phyloP scores from a whole-genome alignment of 2,888 invertebrate species.

The Pseudococcus viburni region DNA sequence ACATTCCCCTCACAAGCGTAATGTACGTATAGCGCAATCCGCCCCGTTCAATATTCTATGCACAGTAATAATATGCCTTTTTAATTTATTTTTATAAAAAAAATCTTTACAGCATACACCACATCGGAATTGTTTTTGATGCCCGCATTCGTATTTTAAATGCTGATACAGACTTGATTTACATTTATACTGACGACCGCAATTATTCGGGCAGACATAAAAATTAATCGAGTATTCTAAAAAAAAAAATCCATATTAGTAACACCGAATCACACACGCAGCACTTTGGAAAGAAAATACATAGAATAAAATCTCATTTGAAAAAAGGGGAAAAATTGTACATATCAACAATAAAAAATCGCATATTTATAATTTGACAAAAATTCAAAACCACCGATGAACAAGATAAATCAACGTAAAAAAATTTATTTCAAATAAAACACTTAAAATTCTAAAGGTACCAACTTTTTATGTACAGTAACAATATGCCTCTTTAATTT shows the following conservation, averaged over 20 bases:
- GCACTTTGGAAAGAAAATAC: too few species aligned
- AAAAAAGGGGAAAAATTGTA: too few species aligned
- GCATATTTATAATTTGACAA: too few species aligned
- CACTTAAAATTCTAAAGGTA: neutral
- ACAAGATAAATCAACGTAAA: neutral
- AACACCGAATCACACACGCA: neutral
- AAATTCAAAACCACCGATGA: too few species aligned
- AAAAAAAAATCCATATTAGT: neutral
- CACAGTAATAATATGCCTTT: conserved; percentile 56
- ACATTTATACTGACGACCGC: neutral
- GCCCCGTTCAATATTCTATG: conserved; percentile 5
- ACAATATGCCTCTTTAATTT: conserved; percentile 59
- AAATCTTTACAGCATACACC: neutral
- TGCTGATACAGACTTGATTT: neutral
- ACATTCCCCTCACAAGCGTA: too few species aligned
- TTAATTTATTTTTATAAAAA: neutral
- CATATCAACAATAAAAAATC: too few species aligned
- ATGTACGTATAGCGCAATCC: too few species aligned
- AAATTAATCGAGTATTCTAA: neutral
- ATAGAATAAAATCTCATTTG: too few species aligned
- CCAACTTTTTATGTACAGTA: neutral
- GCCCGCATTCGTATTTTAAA: neutral
- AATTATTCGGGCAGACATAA: neutral
- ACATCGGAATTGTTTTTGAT: neutral
- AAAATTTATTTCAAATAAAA: neutral